A percentile compares a stretch with the other conserved stretches of the same genome.
Evolutionary conservation across 2,888 invertebrate genomes (phyloP).

Genomic region (Leptinotarsa rubiginosa): DNA sequence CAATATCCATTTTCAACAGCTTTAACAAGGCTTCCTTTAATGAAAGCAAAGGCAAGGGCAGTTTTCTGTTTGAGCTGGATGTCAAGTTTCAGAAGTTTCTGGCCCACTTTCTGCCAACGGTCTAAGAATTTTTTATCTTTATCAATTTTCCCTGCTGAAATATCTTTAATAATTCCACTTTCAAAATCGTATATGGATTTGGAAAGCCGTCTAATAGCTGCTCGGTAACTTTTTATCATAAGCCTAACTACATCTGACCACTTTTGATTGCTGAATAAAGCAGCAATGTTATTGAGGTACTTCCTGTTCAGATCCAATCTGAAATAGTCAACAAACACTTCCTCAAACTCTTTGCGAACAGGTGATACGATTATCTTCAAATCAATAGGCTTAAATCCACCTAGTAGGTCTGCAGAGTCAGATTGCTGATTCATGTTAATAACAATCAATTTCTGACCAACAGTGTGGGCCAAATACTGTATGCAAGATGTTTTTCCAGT

Average conservation of each 20-base stretch:
- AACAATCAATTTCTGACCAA: conserved; percentile 88
- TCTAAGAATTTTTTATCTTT: conserved; percentile 66
- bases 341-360: conserved; percentile 84
- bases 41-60: conserved; percentile 87
- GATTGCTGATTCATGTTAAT: conserved; percentile 99
- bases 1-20: conserved; percentile 93
- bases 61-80: conserved; percentile 80
- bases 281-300: conserved; percentile 84
- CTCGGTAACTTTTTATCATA: conserved; percentile 79
- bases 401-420: conserved; percentile 95
- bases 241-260: conserved; percentile 80
- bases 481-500: conserved; percentile 97
- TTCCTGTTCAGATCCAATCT: conserved; percentile 81
- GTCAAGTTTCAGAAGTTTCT: conserved; percentile 78
- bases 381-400: conserved; percentile 97
- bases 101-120: conserved; percentile 75
- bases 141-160: conserved; percentile 52
- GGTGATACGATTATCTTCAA: conserved; percentile 85
- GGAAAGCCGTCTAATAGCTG: conserved; percentile 72
- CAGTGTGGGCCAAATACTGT: conserved; percentile 88
- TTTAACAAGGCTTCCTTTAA: conserved; percentile 92
- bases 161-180: background rate
- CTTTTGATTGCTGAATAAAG: conserved; percentile 78
- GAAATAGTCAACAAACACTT: conserved; percentile 83
- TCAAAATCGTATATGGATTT: conserved; percentile 44